phyloP scores from a whole-genome alignment of 1,140 invertebrate species.

The Hyphantria cunea region DNA sequence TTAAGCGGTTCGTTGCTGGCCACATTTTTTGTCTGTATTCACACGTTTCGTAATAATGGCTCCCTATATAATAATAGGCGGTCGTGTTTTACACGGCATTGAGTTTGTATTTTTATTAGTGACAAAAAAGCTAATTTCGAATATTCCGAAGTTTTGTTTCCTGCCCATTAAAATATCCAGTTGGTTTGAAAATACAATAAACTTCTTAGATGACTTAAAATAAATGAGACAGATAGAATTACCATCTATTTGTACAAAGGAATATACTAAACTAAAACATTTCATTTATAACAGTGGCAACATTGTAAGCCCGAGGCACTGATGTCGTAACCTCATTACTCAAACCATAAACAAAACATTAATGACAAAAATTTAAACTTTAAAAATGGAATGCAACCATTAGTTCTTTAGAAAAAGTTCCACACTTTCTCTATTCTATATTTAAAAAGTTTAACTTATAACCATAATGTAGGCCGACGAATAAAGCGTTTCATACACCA shows the following conservation, averaged over 20 bases:
- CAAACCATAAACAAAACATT: slow-evolving; percentile 13
- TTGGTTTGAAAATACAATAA: neutral
- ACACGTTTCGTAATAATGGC: slow-evolving; percentile 25
- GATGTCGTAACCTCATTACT: slow-evolving; percentile 17
- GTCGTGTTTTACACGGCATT: slow-evolving; percentile 29
- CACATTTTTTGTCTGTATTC: slow-evolving; percentile 22
- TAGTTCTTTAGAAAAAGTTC: slow-evolving; percentile 17
- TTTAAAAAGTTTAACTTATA: slow-evolving; percentile 16
- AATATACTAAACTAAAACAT: no score
- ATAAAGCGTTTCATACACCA: slow-evolving; percentile 15
- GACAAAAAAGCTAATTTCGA: slow-evolving; percentile 17
- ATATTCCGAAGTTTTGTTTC: slow-evolving; percentile 17
- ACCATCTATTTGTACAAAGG: neutral
- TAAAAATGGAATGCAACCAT: slow-evolving; percentile 24
- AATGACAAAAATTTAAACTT: slow-evolving; percentile 18
- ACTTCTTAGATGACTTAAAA: no score
- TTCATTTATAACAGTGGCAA: slow-evolving; percentile 2
- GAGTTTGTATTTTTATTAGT: slow-evolving; percentile 20
- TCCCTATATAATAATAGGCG: slow-evolving; percentile 23
- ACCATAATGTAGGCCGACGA: slow-evolving; percentile 12
- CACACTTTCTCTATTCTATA: slow-evolving; percentile 26
- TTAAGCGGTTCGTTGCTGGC: slow-evolving; percentile 16
- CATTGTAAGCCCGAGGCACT: slow-evolving; percentile 7
- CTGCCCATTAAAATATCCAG: slow-evolving; percentile 16
- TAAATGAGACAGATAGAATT: neutral